Percentiles rank a stretch among this genome's conserved stretches.
Evolutionary conservation across 2,113 vertebrate genomes (phyloP).

Genomic region (Sphyrna mokarran): DNA sequence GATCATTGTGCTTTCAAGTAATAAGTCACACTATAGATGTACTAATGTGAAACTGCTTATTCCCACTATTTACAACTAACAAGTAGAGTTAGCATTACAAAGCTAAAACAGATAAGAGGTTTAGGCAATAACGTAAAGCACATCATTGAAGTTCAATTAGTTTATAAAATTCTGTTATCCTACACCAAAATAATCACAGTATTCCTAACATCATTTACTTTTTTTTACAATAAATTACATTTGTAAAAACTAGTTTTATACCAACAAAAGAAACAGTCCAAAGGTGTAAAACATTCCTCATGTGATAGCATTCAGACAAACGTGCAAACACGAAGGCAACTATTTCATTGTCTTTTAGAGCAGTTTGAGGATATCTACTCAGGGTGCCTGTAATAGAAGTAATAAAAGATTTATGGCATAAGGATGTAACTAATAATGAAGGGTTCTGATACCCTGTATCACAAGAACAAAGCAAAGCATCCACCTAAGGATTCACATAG

Average conservation of each 20-base stretch:
- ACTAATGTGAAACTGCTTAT: not conserved
- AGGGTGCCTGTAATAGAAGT: not conserved
- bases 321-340: not conserved
- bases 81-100: not conserved
- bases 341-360: not conserved
- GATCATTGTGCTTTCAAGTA: not conserved
- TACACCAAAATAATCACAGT: not conserved
- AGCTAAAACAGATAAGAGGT: not conserved
- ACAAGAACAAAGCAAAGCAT: not conserved
- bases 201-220: not conserved
- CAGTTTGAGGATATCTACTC: not conserved
- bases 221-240: not conserved
- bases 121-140: not conserved
- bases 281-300: not conserved
- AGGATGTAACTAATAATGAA: not conserved
- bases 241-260: not conserved
- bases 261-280: not conserved
- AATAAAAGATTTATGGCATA: not conserved
- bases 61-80: not conserved
- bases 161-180: not conserved
- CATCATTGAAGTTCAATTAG: not conserved
- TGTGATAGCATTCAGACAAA: not conserved
- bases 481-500: not conserved
- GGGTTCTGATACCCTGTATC: not conserved
- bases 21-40: not conserved